Base-by-base conservation (phyloP, 2,888 invertebrate genomes). In the Adineta ricciae region DNA sequence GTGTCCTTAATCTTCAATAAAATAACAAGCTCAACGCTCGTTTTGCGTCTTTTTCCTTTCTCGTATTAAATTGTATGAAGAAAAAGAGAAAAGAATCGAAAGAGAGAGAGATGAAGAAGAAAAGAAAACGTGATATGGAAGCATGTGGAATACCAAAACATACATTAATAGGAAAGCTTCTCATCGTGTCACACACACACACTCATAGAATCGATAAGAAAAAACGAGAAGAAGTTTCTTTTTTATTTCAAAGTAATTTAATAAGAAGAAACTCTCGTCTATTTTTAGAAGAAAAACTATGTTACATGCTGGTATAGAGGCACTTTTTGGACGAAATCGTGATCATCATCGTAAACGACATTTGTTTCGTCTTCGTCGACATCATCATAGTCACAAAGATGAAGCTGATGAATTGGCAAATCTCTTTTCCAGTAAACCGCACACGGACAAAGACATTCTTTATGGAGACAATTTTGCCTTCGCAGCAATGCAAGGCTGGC, bases 371-470 rank as follows among this genome's bases (percentile, higher is more conserved):
- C 19, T 27, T 19, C 32, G 64, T 64, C 64, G 64, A 32, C 64
- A 16, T 32, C 64, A 36, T 14, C 14, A 64, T 36, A 32, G 19
- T 64, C 64, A 64, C 19, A 64, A 64, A 64, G 64, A 64, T 19
- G 64, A 64, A 64, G 36, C 16, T 16, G 64, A 64, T 64, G 64
- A 64, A 64, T 64, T 64, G 19, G 64, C 64, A 64, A 64, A 27
- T 19, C 32, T 64, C 91, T 96, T 98, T 93, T 93, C 98, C 92
- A 97, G 97, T 92, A 97, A 97, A 93, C 98, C 99, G 90, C 96
- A 96, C 92, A 97, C 97, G 89, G 96, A 95, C 89, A 99, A 98
- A 92, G 94, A 95, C 92, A 96, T 96, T 92, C 96, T 96, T 91
- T 93, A 93, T 90, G 98, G 97, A 86, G 93, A 94, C 90, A 97